A percentile compares a stretch with the other conserved stretches of the same genome.
Evolutionary conservation across 2,113 vertebrate species (phyloP).

Genomic region (Acrocephalus kingi): DNA sequence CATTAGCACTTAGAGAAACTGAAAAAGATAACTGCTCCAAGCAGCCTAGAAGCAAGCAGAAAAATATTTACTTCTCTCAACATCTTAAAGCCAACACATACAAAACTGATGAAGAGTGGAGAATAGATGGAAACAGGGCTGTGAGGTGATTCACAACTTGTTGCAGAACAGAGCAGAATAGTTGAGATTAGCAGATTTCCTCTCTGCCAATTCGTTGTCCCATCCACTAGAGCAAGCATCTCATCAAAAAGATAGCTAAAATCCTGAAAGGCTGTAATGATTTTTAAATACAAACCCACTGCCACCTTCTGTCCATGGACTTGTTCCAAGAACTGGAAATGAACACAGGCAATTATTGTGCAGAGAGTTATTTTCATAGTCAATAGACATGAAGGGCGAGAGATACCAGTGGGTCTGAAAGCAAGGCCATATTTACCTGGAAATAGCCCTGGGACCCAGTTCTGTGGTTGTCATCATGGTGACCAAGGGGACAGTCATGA

Average conservation of each 20-base stretch:
- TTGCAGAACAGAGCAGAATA: background rate
- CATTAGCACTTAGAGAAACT: background rate
- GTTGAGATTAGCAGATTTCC: background rate
- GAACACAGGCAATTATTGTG: background rate
- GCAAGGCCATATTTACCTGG: background rate
- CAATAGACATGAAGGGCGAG: background rate
- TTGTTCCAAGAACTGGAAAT: background rate
- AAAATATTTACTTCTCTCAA: background rate
- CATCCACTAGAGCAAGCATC: background rate
- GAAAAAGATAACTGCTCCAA: background rate
- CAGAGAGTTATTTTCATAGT: background rate
- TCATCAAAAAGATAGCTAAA: background rate
- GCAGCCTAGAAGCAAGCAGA: background rate
- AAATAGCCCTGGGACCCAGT: background rate
- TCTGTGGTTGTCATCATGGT: background rate
- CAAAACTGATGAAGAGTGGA: background rate
- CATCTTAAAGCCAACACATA: background rate
- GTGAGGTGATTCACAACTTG: background rate
- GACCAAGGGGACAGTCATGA: background rate
- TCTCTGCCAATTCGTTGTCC: background rate
- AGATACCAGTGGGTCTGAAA: background rate
- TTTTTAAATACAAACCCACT: background rate
- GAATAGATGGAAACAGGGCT: background rate
- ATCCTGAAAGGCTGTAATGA: background rate
- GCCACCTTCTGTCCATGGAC: background rate